These are phyloP conservation scores for Recurvirostra avosetta DNA, from an alignment of 2,113 vertebrate species.

Conservation along the genomic window DNA sequence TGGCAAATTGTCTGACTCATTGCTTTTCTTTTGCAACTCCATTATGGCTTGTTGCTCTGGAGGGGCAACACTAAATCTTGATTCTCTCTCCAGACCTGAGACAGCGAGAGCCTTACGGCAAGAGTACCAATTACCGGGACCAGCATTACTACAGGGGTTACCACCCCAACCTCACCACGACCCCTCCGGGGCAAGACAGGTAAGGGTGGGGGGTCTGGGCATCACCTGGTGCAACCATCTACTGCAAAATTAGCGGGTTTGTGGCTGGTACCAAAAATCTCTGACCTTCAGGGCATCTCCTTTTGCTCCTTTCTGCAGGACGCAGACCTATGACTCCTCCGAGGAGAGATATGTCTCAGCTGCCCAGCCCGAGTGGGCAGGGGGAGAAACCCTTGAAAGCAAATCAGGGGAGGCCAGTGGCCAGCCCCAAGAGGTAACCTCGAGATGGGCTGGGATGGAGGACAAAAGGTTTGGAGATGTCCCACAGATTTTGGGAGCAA, in stretches of 20 bases:
- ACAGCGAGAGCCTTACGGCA: constrained; percentile 6
- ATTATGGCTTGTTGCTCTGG: not conserved
- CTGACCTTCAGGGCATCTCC: not conserved
- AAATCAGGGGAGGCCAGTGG: not conserved
- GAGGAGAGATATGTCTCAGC: not conserved
- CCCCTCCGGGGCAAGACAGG: not conserved
- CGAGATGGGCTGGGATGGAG: not conserved
- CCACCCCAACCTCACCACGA: not conserved
- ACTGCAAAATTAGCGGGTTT: not conserved
- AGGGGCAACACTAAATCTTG: not conserved
- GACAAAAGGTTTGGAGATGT: not conserved
- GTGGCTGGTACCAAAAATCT: not conserved
- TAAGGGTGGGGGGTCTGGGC: not conserved
- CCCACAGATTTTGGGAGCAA: not conserved
- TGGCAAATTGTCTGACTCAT: not conserved
- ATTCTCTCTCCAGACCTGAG: constrained; percentile 58
- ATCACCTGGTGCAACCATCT: not conserved
- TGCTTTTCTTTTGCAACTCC: not conserved
- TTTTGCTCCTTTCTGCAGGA: constrained; percentile 30
- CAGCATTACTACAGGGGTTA: constrained; percentile 54
- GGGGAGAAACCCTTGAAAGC: not conserved
- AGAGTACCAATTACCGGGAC: not conserved
- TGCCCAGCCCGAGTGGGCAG: not conserved
- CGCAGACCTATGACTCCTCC: not conserved
- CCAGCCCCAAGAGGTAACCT: constrained; percentile 61